Percentiles rank a stretch among this genome's conserved stretches.
These are phyloP conservation scores for Pseudolaguvia tuberculata DNA, from an alignment of 2,113 vertebrate species.

Conservation along the genomic window DNA sequence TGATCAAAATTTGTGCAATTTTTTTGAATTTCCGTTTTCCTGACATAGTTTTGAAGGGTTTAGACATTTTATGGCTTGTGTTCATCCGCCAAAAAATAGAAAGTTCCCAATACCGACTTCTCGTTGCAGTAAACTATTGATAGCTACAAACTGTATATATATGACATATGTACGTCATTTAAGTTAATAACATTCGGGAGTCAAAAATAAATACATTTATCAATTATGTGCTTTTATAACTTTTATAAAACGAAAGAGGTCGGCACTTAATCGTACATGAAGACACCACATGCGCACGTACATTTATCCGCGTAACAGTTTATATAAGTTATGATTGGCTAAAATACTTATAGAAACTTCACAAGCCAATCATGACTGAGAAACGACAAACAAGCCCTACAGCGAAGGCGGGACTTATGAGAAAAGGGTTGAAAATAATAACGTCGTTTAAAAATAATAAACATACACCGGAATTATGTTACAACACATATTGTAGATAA, in stretches of 20 bases:
- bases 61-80: not conserved
- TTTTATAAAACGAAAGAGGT: not conserved
- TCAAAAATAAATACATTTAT: not conserved
- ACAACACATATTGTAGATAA: too few relatives aligned
- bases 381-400: not conserved
- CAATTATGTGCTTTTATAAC: not conserved
- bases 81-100: not conserved
- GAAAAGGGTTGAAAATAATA: not conserved
- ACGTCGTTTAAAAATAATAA: not conserved
- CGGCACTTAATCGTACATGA: not conserved
- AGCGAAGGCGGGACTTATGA: not conserved
- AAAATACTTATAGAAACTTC: not conserved
- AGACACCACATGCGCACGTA: not conserved
- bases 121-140: not conserved
- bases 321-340: not conserved
- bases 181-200: not conserved
- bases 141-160: not conserved
- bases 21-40: too few relatives aligned
- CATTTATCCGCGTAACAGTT: not conserved
- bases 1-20: too few relatives aligned
- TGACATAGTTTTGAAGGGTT: too few relatives aligned
- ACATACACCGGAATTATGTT: not conserved
- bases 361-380: not conserved
- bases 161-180: not conserved
- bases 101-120: not conserved